Conservation (phyloP, 1,140 invertebrate genomes). For the Lasaia peninsularis region DNA sequence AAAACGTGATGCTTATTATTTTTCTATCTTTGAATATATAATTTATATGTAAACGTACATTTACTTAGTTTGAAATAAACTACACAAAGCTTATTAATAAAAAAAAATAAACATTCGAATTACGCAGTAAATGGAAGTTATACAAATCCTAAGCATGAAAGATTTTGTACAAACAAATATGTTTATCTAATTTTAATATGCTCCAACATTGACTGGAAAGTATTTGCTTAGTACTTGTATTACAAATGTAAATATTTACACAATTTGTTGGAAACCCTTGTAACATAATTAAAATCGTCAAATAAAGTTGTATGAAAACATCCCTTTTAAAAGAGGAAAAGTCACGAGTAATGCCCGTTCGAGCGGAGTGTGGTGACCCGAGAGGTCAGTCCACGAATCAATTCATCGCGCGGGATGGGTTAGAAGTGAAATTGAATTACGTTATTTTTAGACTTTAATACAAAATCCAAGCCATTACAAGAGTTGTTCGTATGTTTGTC, state of each 20-base stretch:
- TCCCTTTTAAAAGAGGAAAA: conserved; percentile 3
- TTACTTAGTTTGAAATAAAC: too few species aligned
- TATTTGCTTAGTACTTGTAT: conserved; percentile 5
- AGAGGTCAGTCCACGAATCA: conserved; percentile 3
- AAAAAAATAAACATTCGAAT: too few species aligned
- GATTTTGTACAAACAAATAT: neutral
- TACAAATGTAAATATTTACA: neutral
- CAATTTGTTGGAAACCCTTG: conserved; percentile 2
- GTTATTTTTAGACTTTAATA: neutral
- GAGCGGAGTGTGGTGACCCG: neutral
- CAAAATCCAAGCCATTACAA: too few species aligned
- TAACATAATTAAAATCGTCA: conserved; percentile 10
- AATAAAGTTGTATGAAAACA: conserved; percentile 9
- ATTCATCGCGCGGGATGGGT: neutral
- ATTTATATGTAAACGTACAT: too few species aligned
- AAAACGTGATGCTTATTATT: too few species aligned
- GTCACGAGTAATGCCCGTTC: neutral
- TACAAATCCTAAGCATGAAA: neutral
- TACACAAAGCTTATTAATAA: too few species aligned
- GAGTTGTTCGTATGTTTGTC: too few species aligned
- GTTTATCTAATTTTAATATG: neutral
- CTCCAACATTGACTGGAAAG: neutral
- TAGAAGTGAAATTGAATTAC: neutral
- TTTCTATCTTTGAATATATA: too few species aligned
- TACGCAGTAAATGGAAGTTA: too few species aligned